Evolutionary conservation across 2,113 vertebrate species (phyloP), one percentile per base, ranked within the genome.

Genomic region (Caracal caracal): DNA sequence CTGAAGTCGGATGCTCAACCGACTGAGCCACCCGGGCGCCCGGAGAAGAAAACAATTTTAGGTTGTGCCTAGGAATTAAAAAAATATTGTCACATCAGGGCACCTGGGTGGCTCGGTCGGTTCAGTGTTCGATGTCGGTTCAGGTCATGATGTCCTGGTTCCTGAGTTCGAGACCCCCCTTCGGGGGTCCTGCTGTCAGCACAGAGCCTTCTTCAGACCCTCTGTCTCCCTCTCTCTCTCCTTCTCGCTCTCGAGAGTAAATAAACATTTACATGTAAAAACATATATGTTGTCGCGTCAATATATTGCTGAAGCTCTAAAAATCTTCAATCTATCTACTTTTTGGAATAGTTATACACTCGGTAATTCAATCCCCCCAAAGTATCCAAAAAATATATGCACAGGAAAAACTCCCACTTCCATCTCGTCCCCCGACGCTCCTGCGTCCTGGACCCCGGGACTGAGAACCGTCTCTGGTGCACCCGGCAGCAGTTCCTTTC

Each of bases 331-430:
- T 84, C 56, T 73, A 63, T 28, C n/a, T 71, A 43, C 51, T 28
- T 83, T 93, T 93, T 79, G 43, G 78, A 95, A 75, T 26, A 80
- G 70, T 70, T 65, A 68, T 40, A 82, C 19, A 81, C 59, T 82
- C 68, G 6, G 63, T 73, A n/a, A 33, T 63, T 94, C 71, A 53
- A 79, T 35, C 92, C 20, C 71, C 30, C 59, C 59, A 88, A 90
- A 70, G 9, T 47, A 49, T 65, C 43, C 43, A 63, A 92, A 84
- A 76, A 87, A 37, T 37, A 40, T 71, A 13, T 19, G 19, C 26
- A 43, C 3, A 24, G 9, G 68, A 40, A 93, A 82, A 66, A 47
- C 30, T 61, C 7, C n/a, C 26, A 10, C 65, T 76, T 79, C 28
- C 11, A 37, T 19, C 19, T 81, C 66, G 6, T 51, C 16, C 1